Percentiles rank a stretch among this genome's conserved stretches.
Evolutionary conservation across 2,797 vertebrate genomes (phyloP).

Genomic region (Enteromius afrohamiltoni): DNA sequence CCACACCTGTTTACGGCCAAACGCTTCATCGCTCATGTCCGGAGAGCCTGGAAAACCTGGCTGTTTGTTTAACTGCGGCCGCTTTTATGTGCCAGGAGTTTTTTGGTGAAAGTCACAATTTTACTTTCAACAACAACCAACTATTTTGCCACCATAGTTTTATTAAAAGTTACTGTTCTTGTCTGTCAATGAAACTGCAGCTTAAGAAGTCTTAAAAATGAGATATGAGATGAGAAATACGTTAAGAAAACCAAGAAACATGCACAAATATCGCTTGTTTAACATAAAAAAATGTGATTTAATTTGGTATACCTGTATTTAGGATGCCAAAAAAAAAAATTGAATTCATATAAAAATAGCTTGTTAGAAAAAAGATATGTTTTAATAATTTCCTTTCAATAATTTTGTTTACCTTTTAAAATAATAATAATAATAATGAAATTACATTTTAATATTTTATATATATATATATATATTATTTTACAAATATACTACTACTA

Average conservation of each 20-base stretch:
- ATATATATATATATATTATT: too few relatives aligned
- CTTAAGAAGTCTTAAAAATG: neutral
- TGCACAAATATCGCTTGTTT: neutral
- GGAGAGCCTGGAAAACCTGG: neutral
- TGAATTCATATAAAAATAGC: neutral
- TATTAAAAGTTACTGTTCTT: neutral
- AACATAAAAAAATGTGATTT: neutral
- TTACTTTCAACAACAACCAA: neutral
- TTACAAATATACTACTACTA: too few relatives aligned
- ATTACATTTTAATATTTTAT: too few relatives aligned
- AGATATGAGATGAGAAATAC: neutral
- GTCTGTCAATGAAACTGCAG: neutral
- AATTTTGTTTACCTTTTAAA: too few relatives aligned
- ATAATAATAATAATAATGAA: too few relatives aligned
- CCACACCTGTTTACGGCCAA: conserved; percentile 66
- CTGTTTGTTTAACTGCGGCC: neutral
- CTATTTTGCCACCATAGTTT: neutral
- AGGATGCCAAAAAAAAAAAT: neutral
- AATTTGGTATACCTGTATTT: neutral
- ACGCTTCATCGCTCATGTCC: conserved; percentile 15
- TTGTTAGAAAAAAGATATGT: too few relatives aligned
- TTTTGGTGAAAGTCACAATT: neutral
- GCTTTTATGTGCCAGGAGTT: neutral
- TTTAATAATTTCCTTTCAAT: too few relatives aligned
- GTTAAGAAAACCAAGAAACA: neutral